Evolutionary conservation across 2,888 invertebrate genomes (phyloP), one percentile per base, ranked within the genome.

Genomic region (Polydrusus tereticollis): DNA sequence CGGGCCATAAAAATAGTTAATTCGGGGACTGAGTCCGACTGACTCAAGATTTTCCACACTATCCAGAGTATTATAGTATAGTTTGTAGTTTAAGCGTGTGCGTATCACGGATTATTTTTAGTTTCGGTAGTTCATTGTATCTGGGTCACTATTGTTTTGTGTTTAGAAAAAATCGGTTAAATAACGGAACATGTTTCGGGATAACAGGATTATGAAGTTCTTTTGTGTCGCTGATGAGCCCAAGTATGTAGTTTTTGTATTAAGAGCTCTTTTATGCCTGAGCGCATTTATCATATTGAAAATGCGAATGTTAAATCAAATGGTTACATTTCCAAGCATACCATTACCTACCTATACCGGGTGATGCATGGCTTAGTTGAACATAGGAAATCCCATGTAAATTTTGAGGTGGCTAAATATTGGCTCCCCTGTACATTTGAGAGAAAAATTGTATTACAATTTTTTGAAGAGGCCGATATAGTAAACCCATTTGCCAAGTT

Each of bases 221-320:
- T 75, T 76, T 57, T 73, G 74, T 26, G 74, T 76, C 12, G 65
- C 72, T 8, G 67, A 69, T 23, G 73, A 76, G 33, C 67, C 76
- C 2, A 52, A 70, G 76, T 76, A 74, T 23, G 76, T 76, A 67
- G 52, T 41, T 57, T 47, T 50, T 36, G n/a, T 7, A 45, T n/a
- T 26, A 4, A 14, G 23, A 23, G 16, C 33, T 10, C 12, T 36
- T 36, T 3, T n/a, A n/a, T 26, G 5, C 1, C 4, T 47, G 1
- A 21, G 12, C n/a, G 23, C n/a, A 50, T 5, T 10, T 50, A 14
- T 50, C n/a, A 26, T 36, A 14, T n/a, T 36, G n/a, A n/a, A n/a
- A n/a, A n/a, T n/a, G n/a, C n/a, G n/a, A n/a, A n/a, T n/a, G n/a
- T n/a, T n/a, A n/a, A n/a, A n/a, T n/a, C n/a, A n/a, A n/a, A n/a